Evolutionary conservation across 2,888 invertebrate genomes (phyloP).

Genomic region (Branchellion lobata): DNA sequence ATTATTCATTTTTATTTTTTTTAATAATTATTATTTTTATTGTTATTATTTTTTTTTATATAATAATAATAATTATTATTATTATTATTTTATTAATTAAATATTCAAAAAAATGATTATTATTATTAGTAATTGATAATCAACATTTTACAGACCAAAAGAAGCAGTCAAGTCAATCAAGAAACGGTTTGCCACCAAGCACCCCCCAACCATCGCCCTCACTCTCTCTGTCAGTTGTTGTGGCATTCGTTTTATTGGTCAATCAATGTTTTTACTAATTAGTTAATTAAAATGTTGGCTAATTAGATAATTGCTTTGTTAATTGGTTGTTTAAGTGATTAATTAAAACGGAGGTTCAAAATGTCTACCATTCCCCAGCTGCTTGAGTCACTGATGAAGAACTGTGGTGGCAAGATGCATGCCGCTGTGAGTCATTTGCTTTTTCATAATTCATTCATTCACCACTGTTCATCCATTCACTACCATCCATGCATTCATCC

Average conservation of each 20-base stretch:
- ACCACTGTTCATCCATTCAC: not conserved
- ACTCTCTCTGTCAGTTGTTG: constrained; percentile 34
- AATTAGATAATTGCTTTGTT: too few relatives aligned
- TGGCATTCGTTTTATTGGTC: not conserved
- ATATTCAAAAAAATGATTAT: not conserved
- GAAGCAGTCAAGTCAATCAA: constrained; percentile 94
- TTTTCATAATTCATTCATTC: not conserved
- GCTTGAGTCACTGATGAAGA: constrained; percentile 95
- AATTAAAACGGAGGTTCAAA: too few relatives aligned
- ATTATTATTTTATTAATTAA: not conserved
- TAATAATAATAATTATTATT: too few relatives aligned
- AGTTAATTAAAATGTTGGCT: too few relatives aligned
- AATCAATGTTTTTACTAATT: too few relatives aligned
- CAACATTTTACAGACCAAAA: constrained; percentile 68
- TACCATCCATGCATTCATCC: not conserved
- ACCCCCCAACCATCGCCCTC: constrained; percentile 67
- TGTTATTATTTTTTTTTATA: too few relatives aligned
- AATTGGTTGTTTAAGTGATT: too few relatives aligned
- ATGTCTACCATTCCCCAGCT: too few relatives aligned
- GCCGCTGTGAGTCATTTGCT: constrained; percentile 48
- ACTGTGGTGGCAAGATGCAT: constrained; percentile 91
- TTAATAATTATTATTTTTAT: too few relatives aligned
- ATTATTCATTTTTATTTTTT: too few relatives aligned
- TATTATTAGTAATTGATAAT: constrained; percentile 12
- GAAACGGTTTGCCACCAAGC: constrained; percentile 72